Conservation (phyloP, 2,888 invertebrate species). For the Athalia cordata region DNA sequence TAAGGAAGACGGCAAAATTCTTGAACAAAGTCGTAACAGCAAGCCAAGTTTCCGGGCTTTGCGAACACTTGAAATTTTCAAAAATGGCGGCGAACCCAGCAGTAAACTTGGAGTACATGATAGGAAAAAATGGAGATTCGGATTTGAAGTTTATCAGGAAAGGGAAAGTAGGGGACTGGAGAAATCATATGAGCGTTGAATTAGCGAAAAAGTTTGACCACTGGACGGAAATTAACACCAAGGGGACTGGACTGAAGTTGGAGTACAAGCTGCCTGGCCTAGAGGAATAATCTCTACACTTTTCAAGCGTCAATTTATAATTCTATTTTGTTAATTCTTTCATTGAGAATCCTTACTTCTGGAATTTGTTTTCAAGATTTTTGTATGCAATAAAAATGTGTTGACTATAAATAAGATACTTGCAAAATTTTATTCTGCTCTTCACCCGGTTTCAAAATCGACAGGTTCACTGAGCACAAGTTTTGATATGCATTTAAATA, state of each 20-base stretch:
- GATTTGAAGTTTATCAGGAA: constrained; percentile 82
- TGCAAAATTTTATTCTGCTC: too few species aligned
- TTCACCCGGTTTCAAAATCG: too few species aligned
- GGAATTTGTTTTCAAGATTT: background rate
- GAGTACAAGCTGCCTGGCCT: constrained; percentile 67
- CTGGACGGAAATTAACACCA: constrained; percentile 80
- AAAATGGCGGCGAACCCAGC: constrained; percentile 89
- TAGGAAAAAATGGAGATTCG: constrained; percentile 76
- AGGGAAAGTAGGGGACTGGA: constrained; percentile 88
- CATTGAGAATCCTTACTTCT: background rate
- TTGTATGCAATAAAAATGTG: too few species aligned
- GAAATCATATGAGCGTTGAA: constrained; percentile 84
- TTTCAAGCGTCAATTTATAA: background rate
- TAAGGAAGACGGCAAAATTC: constrained; percentile 83
- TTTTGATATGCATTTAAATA: too few species aligned
- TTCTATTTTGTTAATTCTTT: background rate
- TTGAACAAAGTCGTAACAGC: constrained; percentile 81
- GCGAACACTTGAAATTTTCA: constrained; percentile 85
- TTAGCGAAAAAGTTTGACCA: constrained; percentile 83
- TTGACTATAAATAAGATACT: too few species aligned
- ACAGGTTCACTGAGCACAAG: too few species aligned
- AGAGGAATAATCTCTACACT: constrained; percentile 13
- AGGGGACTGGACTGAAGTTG: constrained; percentile 79
- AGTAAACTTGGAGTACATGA: constrained; percentile 82
- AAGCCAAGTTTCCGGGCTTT: constrained; percentile 80